Evolutionary conservation across 1,140 invertebrate genomes (phyloP), one percentile per base, ranked within the genome.

Genomic region (Drosophila burlai): DNA sequence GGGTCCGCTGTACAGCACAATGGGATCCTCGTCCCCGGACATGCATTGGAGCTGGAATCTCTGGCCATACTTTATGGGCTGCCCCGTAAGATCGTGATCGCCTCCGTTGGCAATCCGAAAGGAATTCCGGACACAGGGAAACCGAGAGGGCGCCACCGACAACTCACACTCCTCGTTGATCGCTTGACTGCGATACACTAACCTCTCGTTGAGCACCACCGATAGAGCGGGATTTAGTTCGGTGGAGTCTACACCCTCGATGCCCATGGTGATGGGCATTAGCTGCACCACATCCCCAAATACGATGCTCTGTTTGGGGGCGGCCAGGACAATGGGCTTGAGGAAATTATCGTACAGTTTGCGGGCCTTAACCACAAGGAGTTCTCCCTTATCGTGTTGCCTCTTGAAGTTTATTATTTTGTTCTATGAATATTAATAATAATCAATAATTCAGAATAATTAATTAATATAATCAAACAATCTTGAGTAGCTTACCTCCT

Each of bases 131-230:
- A 78, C 67, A 76, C 89, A 92, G n/a, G 89, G 68, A 24, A 60
- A 68, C 3, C 55, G 58, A 1, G 91, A 92, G 2, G 91, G 77
- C 0, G 91, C 91, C 24, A 92, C 86, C 3, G 89, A 80, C 1
- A 92, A 47, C n/a, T 92, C 91, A 21, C 91, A 92, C 5, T 80
- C 59, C 26, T 92, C 91, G 38, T 81, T 91, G 4, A 92, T 91
- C 13, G 57, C 58, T 15, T 87, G 85, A 13, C 79, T 83, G 1
- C 61, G 59, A 8, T 83, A 76, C 15, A 92, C 80, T 1, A 86
- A 74, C 8, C 72, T 72, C 24, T 91, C 89, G n/a, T 83, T 92
- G 42, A 92, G 81, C 7, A 85, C 73, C 31, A 92, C 77, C 9
- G 91, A 92, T 1, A 92, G 42, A 0, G 89, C 91, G 0, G 89